These are phyloP conservation scores for Salvelinus namaycush DNA, from an alignment of 2,113 vertebrate species.

Conservation along the genomic window DNA sequence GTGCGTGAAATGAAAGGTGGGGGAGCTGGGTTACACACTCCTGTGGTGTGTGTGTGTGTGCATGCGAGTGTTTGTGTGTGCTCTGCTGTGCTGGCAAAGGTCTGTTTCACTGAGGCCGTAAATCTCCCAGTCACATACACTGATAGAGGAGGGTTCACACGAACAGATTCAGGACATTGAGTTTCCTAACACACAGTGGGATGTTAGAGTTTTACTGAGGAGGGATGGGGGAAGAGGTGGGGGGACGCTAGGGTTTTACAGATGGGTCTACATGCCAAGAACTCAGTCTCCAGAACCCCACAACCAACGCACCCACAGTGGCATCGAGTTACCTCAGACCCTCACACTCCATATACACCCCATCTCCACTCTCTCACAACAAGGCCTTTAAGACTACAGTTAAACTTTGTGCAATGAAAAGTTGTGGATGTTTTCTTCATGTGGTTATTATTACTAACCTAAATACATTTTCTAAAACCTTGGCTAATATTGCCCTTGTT, in stretches of 20 bases:
- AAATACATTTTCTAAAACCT: background rate
- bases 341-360: background rate
- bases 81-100: conserved; percentile 19
- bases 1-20: no score
- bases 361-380: background rate
- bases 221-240: no score
- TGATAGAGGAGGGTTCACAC: conserved; percentile 16
- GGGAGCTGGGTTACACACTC: no score
- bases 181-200: conserved; percentile 21
- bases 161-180: conserved; percentile 5
- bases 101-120: conserved; percentile 25
- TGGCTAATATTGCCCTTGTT: background rate
- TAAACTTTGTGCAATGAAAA: background rate
- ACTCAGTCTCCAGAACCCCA: conserved; percentile 21
- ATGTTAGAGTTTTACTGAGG: conserved; percentile 32
- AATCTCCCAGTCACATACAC: conserved; percentile 20
- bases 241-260: background rate
- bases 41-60: no score
- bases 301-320: conserved; percentile 23
- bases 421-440: background rate
- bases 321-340: conserved; percentile 30
- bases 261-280: conserved; percentile 27
- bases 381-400: background rate
- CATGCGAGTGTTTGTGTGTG: no score
- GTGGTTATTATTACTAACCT: no score